Percentiles rank a stretch among this genome's conserved stretches.
Conservation (phyloP, 2,113 vertebrate genomes). For the Acanthisitta chloris region DNA sequence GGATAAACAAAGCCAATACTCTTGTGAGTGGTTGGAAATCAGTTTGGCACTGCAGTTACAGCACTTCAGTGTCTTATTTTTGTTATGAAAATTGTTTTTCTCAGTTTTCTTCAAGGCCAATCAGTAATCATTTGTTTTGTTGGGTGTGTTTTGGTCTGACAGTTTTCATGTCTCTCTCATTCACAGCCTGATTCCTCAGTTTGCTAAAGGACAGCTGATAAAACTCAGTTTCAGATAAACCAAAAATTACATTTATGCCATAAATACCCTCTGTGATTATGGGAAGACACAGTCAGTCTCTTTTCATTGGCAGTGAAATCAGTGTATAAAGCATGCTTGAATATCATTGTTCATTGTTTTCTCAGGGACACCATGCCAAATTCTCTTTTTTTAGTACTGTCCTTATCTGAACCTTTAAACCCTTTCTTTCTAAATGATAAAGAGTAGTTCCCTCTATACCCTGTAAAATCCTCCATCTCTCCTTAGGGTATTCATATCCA, state of each 20-base stretch:
- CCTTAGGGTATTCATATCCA: not conserved
- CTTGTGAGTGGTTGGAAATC: conserved; percentile 26
- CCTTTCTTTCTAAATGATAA: conserved; percentile 7
- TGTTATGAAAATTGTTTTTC: conserved; percentile 51
- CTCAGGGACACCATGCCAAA: conserved; percentile 43
- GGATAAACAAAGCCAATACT: conserved; percentile 1
- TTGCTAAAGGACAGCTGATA: conserved; percentile 54
- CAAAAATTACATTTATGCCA: conserved; percentile 7
- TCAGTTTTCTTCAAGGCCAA: conserved; percentile 36
- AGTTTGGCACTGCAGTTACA: conserved; percentile 13
- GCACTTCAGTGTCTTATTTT: not conserved
- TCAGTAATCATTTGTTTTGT: conserved; percentile 42
- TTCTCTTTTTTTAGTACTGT: conserved; percentile 57
- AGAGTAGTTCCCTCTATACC: not conserved
- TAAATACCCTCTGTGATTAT: conserved; percentile 36
- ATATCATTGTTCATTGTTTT: conserved; percentile 37
- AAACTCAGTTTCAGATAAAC: conserved; percentile 53
- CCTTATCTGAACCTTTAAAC: conserved; percentile 62
- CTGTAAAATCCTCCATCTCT: not conserved
- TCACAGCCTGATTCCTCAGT: conserved; percentile 34
- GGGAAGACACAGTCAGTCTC: conserved; percentile 47
- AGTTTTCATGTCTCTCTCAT: conserved; percentile 31
- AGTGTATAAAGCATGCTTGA: conserved; percentile 39
- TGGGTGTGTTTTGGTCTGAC: conserved; percentile 1
- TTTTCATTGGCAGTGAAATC: conserved; percentile 63